phyloP scores from a whole-genome alignment of 2,113 vertebrate species.

The Oophaga pumilio region DNA sequence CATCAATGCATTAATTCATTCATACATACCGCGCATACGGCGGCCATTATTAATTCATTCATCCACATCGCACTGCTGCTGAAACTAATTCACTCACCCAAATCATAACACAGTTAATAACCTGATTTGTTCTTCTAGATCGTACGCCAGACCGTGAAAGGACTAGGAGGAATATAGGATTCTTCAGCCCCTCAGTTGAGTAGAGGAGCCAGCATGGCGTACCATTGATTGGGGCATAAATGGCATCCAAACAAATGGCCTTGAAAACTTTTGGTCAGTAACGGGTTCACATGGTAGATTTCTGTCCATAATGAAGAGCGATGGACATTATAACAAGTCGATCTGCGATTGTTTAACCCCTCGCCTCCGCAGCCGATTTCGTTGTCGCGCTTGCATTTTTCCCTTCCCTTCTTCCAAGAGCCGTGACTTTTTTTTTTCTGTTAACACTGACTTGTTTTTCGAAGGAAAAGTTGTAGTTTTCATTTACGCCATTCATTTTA shows the following conservation, averaged over 20 bases:
- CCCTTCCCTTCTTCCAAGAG: no score
- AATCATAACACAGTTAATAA: constrained; percentile 15
- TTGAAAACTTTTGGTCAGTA: not conserved
- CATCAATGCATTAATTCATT: constrained; percentile 9
- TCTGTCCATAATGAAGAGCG: no score
- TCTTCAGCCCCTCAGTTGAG: not conserved
- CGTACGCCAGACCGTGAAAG: not conserved
- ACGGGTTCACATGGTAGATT: no score
- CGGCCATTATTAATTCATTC: constrained; percentile 27
- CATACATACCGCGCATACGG: not conserved
- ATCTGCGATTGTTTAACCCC: no score
- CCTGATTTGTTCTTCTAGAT: not conserved
- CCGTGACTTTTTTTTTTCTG: no score
- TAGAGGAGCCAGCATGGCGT: not conserved
- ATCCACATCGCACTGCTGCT: constrained; percentile 11
- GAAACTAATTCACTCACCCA: constrained; percentile 21
- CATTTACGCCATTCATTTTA: no score
- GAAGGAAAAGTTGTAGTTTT: no score
- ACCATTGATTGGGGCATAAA: not conserved
- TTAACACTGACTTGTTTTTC: no score
- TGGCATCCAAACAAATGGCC: not conserved
- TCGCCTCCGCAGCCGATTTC: no score
- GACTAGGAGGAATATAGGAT: not conserved
- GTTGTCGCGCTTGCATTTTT: no score
- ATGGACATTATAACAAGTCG: no score